These are phyloP conservation scores for Adoxophyes honmai DNA, from an alignment of 1,140 invertebrate species.

Conservation along the genomic window DNA sequence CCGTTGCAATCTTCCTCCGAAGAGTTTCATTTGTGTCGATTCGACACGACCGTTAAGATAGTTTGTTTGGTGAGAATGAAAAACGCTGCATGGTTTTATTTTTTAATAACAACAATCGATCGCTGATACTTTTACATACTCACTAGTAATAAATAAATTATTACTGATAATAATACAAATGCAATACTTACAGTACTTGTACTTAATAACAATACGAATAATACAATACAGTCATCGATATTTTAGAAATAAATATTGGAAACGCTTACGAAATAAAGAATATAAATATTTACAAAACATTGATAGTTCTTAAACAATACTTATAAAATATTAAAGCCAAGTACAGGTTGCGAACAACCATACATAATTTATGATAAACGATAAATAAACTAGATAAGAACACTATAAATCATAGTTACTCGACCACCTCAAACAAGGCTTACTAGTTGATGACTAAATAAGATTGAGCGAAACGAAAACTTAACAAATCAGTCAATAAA, in stretches of 20 bases:
- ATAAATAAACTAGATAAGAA: conserved; percentile 35
- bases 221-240: not conserved
- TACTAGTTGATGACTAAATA: conserved; percentile 27
- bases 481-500: conserved; percentile 47
- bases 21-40: not conserved
- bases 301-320: conserved; percentile 41
- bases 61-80: conserved; percentile 22
- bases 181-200: conserved; percentile 6
- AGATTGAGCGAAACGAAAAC: conserved; percentile 24
- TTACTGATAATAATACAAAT: conserved; percentile 4
- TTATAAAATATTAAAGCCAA: conserved; percentile 68
- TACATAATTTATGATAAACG: conserved; percentile 30
- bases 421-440: conserved; percentile 34
- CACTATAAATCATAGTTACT: conserved; percentile 43
- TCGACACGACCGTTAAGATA: not conserved
- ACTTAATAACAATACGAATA: too few relatives aligned
- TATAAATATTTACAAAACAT: conserved; percentile 28
- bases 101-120: conserved; percentile 32
- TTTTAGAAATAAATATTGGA: not conserved
- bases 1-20: not conserved
- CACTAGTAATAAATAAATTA: not conserved
- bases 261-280: conserved; percentile 17
- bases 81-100: conserved; percentile 30
- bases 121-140: not conserved
- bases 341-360: conserved; percentile 37